Evolutionary conservation across 2,888 invertebrate genomes (phyloP), one percentile per base, ranked within the genome.

Genomic region (Eustalomyia histrio): DNA sequence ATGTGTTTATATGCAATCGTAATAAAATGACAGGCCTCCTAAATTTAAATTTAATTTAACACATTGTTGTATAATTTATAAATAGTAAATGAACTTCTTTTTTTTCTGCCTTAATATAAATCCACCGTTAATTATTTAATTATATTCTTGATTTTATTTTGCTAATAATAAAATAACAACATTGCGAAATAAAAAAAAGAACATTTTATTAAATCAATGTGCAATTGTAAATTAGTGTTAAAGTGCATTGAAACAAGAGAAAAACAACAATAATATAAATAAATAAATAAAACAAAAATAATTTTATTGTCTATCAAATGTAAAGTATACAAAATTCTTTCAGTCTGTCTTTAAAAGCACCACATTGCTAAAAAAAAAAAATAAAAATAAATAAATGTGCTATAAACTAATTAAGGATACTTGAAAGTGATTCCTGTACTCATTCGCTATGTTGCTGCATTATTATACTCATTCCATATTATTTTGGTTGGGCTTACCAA

Each of bases 391-490:
- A 14, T 63, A 14, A 9, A 16, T 39, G 9, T 33, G 39, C 39
- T 2, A 63, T 29, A 14, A 33, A 55, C 24, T 18, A 18, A 8
- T 24, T 12, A 47, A 52, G 47, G 10, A 5, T 21, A 58, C 35
- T 57, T 57, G 8, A 17, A 39, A 71, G 24, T 33, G 33, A 47
- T 39, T 63, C 21, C 5, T n/a, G 16, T 50, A 6, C 10, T n/a
- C 17, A 9, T 9, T 24, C 33, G 67, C n/a, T 21, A 81, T 81
- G 81, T 61, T 81, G 61, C 43, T 81, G 10, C 39, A 67, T 6
- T 81, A 78, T 18, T 81, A 78, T 16, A 76, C 81, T 8, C 78
- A 81, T 43, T 75, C 81, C 2, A 10, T 81, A 47, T n/a, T 81
- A 17, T 81, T 81, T 71, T 81, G 78, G 52, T 33, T 81, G 43